phyloP scores from a whole-genome alignment of 1,140 invertebrate genomes.

The Lycorma delicatula region DNA sequence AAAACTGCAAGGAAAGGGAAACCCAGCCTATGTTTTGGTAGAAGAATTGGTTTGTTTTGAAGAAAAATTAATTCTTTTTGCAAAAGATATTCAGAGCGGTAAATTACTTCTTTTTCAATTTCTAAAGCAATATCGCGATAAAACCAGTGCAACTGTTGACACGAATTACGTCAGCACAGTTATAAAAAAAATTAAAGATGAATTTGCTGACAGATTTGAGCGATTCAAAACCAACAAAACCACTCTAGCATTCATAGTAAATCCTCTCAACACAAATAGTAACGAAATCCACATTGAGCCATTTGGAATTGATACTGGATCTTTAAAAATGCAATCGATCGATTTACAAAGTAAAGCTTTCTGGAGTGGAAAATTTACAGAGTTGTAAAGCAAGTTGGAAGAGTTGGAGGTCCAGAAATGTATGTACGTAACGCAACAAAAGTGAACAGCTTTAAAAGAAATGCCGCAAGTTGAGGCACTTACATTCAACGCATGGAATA shows the following conservation, averaged over 20 bases:
- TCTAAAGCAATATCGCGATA: conserved; percentile 41
- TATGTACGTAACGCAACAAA: conserved; percentile 23
- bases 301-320: conserved; percentile 27
- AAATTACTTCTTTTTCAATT: conserved; percentile 13
- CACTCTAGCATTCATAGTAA: conserved; percentile 30
- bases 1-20: conserved; percentile 31
- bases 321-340: no score
- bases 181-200: conserved; percentile 29
- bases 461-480: conserved; percentile 21
- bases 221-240: conserved; percentile 31
- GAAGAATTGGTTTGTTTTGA: conserved; percentile 18
- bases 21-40: conserved; percentile 22
- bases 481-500: conserved; percentile 30
- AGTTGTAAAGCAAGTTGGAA: conserved; percentile 25
- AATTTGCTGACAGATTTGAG: conserved; percentile 28
- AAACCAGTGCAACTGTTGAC: conserved; percentile 35
- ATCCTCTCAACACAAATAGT: conserved; percentile 29
- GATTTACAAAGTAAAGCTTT: no score
- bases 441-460: conserved; percentile 26
- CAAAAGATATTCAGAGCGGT: conserved; percentile 12
- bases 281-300: conserved; percentile 26
- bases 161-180: conserved; percentile 27
- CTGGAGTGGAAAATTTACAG: no score
- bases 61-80: conserved; percentile 15
- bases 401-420: conserved; percentile 28